Percentiles rank a stretch among this genome's conserved stretches.
phyloP scores from a whole-genome alignment of 2,888 invertebrate species.

The Tanytarsus gracilentus region DNA sequence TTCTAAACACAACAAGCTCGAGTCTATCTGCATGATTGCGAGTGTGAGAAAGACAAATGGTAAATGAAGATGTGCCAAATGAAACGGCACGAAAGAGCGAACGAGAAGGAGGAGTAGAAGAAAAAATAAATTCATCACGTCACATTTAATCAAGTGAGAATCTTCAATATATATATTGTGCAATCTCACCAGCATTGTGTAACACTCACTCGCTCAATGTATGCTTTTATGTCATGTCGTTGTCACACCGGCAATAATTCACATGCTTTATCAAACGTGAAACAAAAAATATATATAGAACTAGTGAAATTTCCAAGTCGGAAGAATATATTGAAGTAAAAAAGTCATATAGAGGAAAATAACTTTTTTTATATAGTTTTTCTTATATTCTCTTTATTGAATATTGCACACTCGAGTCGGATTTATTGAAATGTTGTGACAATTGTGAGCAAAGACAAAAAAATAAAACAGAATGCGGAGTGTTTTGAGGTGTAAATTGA shows the following conservation, averaged over 20 bases:
- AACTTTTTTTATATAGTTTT: background rate
- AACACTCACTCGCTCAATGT: background rate
- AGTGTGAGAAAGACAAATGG: no score
- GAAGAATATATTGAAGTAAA: no score
- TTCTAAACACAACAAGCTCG: no score
- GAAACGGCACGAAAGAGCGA: background rate
- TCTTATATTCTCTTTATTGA: background rate
- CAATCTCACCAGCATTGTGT: constrained; percentile 9
- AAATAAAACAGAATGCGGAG: no score
- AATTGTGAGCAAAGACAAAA: no score
- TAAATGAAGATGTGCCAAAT: no score
- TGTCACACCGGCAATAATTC: background rate
- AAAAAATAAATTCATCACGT: constrained; percentile 18
- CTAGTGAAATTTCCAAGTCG: no score
- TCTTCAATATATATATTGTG: background rate
- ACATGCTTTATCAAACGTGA: background rate
- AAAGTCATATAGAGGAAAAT: no score
- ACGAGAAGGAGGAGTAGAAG: background rate
- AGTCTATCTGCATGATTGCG: no score
- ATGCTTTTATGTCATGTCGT: background rate
- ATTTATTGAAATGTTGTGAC: background rate
- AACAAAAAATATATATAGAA: no score
- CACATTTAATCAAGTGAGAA: constrained; percentile 17
- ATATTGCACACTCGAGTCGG: background rate
- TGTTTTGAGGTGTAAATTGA: background rate